Evolutionary conservation across 2,113 vertebrate species (phyloP), one percentile per base, ranked within the genome.

Genomic region (Theristicus caerulescens): DNA sequence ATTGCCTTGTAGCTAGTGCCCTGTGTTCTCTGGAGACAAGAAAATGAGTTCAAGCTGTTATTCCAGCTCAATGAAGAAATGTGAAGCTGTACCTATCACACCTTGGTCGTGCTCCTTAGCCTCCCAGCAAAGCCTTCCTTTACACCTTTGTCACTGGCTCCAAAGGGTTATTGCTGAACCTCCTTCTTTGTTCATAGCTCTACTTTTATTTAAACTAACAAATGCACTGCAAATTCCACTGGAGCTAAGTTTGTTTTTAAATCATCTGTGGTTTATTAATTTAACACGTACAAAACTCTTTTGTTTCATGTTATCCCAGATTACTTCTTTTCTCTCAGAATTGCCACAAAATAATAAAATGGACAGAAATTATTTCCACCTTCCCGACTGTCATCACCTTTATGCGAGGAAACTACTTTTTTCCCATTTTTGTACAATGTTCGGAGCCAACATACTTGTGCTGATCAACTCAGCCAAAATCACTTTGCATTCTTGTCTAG

Each of bases 381-480:
- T 7, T 92, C 59, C 25, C 52, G 29, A 54, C 44, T 42, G 32
- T 92, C 73, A 71, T 82, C 66, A 80, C 46, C 21, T 84, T 87
- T 67, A 38, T 40, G 10, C 5, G 4, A 87, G 47, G 36, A 89
- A 93, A 86, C 65, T 52, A 61, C 26, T 91, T 76, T 84, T 94
- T 94, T 32, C 13, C 18, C 25, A 6, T 54, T 92, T 93, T 84
- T 64, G 5, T 72, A 64, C 14, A 74, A 38, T 5, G 11, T 81
- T 94, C 11, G 6, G 24, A 76, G 73, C 57, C 91, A 95, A 91
- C 8, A n/a, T 17, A 54, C 19, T 90, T 38, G 25, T 49, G 49
- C 22, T 92, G 31, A 65, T 91, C 47, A 22, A 57, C 49, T 96
- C 61, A 84, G 77, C 69, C 86, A 96, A 96, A 96, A 95, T 86